Evolutionary conservation across 92 coral and sea anemone species (phyloP), one percentile per base, ranked within the genome.

Genomic region (Porites rus): DNA sequence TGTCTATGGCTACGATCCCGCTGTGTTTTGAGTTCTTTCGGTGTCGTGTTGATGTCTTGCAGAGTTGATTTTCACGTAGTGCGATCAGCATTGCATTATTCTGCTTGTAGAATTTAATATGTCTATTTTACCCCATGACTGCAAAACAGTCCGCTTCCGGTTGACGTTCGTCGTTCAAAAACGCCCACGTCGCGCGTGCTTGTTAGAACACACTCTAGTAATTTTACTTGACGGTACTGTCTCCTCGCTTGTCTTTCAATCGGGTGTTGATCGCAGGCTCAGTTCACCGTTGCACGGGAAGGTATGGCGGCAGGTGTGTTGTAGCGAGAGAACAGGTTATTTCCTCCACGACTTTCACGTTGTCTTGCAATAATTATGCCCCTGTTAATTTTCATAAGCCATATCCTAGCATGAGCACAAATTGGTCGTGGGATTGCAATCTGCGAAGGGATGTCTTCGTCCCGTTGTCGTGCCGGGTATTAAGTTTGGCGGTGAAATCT

Each of bases 301-400:
- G 69, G 18, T 63, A 69, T 69, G 78, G 80, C 80, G 79, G 87
- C 87, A 74, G 87, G 87, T 83, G 87, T 81, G 87, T 73, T 60
- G 18, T 50, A 3, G n/a, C 56, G 56, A 63, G 22, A 50, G 70
- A 73, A 74, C 63, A 83, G 61, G 87, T 83, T 72, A 74, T 83
- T 83, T 83, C 80, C 87, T 83, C 64, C 72, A 83, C 64, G 80
- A 83, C 80, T 63, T 65, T 4, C 80, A 24, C 6, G 60, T 74
- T 73, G 74, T 83, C 87, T 64, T 63, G 53, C 87, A 62, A 46
- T 83, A 46, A 74, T 83, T 80, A 61, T 66, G 72, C 72, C 67
- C 87, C 25, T 20, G 74, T 83, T 72, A 82, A 71, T 73, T 65
- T 83, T 65, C 21, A 74, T 51, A 73, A 65, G 31, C 62, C 72